Conservation (phyloP, 1,140 invertebrate species). For the Drosophila ercepeae region DNA sequence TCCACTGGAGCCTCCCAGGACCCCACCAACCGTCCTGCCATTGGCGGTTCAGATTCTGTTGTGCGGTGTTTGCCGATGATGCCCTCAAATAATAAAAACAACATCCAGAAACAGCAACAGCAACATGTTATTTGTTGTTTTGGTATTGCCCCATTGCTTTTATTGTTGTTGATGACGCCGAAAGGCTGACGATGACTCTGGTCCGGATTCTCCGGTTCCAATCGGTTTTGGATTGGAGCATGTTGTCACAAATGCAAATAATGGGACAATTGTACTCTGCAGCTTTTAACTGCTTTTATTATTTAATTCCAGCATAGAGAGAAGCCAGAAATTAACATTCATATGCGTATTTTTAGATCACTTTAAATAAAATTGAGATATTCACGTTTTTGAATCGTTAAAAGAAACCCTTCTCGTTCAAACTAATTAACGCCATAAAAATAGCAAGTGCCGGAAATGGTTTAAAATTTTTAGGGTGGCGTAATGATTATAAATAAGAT, state of each 20-base stretch:
- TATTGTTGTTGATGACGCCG: constrained; percentile 71
- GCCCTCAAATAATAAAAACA: constrained; percentile 48
- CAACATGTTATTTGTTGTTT: constrained; percentile 55
- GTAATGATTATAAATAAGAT: constrained; percentile 32
- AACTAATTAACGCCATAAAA: constrained; percentile 67
- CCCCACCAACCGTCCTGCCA: background rate
- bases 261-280: constrained; percentile 74
- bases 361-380: background rate
- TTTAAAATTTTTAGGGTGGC: constrained; percentile 17
- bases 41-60: constrained; percentile 22
- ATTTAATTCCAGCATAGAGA: constrained; percentile 72
- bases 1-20: background rate
- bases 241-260: constrained; percentile 82
- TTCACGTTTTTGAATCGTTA: too few relatives aligned
- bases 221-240: background rate
- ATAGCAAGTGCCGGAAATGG: constrained; percentile 29
- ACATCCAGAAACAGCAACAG: constrained; percentile 27
- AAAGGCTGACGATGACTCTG: constrained; percentile 36
- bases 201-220: background rate
- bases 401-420: background rate
- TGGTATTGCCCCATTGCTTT: constrained; percentile 63
- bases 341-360: constrained; percentile 7
- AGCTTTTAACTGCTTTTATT: constrained; percentile 71
- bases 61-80: constrained; percentile 60
- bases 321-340: constrained; percentile 4